These are phyloP conservation scores for Pituophis catenifer DNA, from an alignment of 2,113 vertebrate genomes.

Conservation along the genomic window DNA sequence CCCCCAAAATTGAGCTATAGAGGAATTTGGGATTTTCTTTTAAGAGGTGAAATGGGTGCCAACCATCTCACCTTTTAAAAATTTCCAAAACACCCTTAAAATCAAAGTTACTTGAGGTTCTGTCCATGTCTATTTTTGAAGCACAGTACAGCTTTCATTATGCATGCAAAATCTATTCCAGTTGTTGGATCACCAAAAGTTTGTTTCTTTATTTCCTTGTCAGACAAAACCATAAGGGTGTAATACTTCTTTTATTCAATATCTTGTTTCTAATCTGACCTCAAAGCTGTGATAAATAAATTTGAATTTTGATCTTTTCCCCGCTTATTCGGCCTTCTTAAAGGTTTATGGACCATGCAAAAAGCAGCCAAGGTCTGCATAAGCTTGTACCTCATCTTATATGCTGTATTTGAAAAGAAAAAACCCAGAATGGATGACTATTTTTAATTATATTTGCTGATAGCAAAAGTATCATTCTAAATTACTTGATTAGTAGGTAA, in stretches of 20 bases:
- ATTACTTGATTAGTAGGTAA: slow-evolving; percentile 52
- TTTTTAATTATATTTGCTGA: slow-evolving; percentile 53
- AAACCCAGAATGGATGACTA: slow-evolving; percentile 35
- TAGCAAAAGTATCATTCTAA: slow-evolving; percentile 41
- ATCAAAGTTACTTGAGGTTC: neutral
- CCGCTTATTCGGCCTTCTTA: neutral
- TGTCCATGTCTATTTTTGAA: neutral
- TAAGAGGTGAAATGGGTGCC: neutral
- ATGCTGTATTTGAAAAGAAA: slow-evolving; percentile 1
- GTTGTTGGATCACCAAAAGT: neutral
- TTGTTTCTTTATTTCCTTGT: neutral
- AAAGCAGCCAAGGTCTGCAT: neutral
- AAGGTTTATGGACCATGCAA: neutral
- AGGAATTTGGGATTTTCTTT: neutral
- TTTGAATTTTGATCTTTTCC: neutral
- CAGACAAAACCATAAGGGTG: neutral
- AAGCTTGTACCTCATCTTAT: neutral
- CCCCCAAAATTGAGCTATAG: neutral
- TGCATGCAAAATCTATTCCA: neutral
- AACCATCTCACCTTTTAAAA: neutral
- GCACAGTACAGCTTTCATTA: neutral
- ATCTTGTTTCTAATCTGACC: neutral
- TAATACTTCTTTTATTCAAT: neutral
- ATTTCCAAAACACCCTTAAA: neutral
- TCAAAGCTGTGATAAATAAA: neutral